A percentile compares a stretch with the other conserved stretches of the same genome.
Conservation (phyloP, 2,888 invertebrate species). For the Formica aserva region DNA sequence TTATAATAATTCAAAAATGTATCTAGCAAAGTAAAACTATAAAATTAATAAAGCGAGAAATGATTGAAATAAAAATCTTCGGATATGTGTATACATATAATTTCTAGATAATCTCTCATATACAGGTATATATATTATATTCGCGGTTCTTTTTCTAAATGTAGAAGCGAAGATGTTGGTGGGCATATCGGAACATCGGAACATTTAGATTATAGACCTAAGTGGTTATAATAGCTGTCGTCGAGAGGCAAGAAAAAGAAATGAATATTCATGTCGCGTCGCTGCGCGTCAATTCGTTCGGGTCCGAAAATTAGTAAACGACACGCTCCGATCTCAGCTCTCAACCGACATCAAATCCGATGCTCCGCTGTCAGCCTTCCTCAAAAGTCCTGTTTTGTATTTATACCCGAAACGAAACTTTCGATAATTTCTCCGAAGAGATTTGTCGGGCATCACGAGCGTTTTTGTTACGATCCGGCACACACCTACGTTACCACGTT, state of each 20-base stretch:
- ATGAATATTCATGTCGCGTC: slow-evolving; percentile 50
- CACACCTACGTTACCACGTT: slow-evolving; percentile 48
- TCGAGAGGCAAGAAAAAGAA: slow-evolving; percentile 44
- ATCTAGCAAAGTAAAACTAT: too few species aligned
- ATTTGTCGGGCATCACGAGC: slow-evolving; percentile 43
- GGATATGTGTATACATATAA: background rate
- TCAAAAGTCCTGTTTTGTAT: slow-evolving; percentile 38
- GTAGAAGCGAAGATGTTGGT: slow-evolving; percentile 47
- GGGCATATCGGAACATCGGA: slow-evolving; percentile 40
- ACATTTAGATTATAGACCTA: slow-evolving; percentile 46
- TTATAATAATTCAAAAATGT: too few species aligned
- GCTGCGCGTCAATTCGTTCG: slow-evolving; percentile 37
- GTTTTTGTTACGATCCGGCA: slow-evolving; percentile 50
- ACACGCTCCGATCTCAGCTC: slow-evolving; percentile 37
- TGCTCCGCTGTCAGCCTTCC: slow-evolving; percentile 49
- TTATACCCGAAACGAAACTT: slow-evolving; percentile 49
- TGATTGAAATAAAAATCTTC: background rate
- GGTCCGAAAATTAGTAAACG: slow-evolving; percentile 47
- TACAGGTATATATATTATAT: background rate
- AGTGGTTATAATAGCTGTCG: slow-evolving; percentile 54
- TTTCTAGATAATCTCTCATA: background rate
- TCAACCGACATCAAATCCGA: slow-evolving; percentile 43
- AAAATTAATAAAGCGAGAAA: background rate
- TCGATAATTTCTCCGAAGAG: slow-evolving; percentile 53
- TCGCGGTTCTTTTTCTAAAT: slow-evolving; percentile 14